Percentiles rank a stretch among this genome's conserved stretches.
These are phyloP conservation scores for Drosophila parvula DNA, from an alignment of 1,140 invertebrate genomes.

Conservation along the genomic window DNA sequence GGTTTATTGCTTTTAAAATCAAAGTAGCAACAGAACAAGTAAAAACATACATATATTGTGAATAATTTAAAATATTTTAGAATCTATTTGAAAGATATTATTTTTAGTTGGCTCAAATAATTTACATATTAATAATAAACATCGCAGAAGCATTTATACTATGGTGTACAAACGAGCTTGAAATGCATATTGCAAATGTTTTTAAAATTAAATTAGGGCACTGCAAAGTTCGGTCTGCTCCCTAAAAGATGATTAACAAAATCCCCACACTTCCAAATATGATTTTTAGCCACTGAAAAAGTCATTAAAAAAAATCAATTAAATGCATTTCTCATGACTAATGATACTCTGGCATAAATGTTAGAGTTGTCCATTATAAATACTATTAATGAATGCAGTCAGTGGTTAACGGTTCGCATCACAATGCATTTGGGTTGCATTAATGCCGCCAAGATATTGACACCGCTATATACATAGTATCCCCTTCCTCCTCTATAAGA, in stretches of 20 bases:
- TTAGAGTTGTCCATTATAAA: conserved; percentile 4
- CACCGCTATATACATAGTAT: conserved; percentile 2
- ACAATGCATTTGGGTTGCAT: conserved; percentile 36
- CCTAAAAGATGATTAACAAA: not conserved
- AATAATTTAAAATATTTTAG: too few species aligned
- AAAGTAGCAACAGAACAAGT: too few species aligned
- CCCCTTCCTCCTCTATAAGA: not conserved
- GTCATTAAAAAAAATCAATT: conserved; percentile 16
- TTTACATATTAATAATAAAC: too few species aligned
- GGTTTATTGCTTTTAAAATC: not conserved
- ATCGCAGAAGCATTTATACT: too few species aligned
- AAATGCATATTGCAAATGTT: too few species aligned
- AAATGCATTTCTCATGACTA: conserved; percentile 11
- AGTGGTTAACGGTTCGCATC: conserved; percentile 24
- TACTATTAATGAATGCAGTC: conserved; percentile 16
- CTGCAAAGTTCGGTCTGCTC: not conserved
- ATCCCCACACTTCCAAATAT: not conserved
- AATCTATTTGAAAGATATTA: too few species aligned
- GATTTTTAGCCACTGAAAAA: not conserved
- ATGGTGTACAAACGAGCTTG: too few species aligned
- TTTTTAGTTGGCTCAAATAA: too few species aligned
- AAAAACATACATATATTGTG: too few species aligned
- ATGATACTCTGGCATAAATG: conserved; percentile 8
- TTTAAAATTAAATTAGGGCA: too few species aligned
- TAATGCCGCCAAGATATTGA: conserved; percentile 36